Evolutionary conservation across 2,113 vertebrate species (phyloP), one percentile per base, ranked within the genome.

Genomic region (Xenus cinereus): DNA sequence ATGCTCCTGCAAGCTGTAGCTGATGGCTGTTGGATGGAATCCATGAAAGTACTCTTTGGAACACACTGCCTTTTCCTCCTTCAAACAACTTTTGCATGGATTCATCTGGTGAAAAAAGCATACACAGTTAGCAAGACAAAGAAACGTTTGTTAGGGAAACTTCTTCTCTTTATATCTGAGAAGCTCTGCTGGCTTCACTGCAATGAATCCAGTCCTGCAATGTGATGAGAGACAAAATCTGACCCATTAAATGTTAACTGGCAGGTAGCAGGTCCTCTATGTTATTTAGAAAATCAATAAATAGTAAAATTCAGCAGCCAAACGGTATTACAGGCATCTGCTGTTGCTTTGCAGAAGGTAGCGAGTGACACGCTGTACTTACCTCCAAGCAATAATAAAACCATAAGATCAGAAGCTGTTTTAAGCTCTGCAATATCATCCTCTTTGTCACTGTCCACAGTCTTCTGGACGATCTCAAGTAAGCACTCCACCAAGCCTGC

Each of bases 51-150:
- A 99, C 99, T 96, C 98, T 98, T 97, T 99, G 99, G 98, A 99
- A 99, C 76, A 99, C 99, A 6, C 98, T 99, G 95, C 99, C 99
- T 97, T 99, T 99, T 75, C 99, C 99, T 72, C 99, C 99, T 97
- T 99, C 99, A 97, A 99, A 99, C 95, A 99, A 98, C 97, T 99
- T 99, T 97, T 99, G 99, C 99, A 99, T 99, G 91, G 99, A 99
- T 97, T 99, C 99, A 94, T 99, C 99, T 99, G 28, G 62, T 64
- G 91, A 90, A 94, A 97, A 97, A 93, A 86, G 85, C 88, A 97
- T 1, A 91, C 37, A 83, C 2, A 90, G 89, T 93, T 64, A 86
- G 43, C 63, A 95, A 90, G 12, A 53, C 48, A 51, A 89, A 84
- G 50, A 56, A 66, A 33, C 4, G 7, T 67, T 30, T 88, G 33